Conservation (phyloP, 2,888 invertebrate species). For the Altica lythri region DNA sequence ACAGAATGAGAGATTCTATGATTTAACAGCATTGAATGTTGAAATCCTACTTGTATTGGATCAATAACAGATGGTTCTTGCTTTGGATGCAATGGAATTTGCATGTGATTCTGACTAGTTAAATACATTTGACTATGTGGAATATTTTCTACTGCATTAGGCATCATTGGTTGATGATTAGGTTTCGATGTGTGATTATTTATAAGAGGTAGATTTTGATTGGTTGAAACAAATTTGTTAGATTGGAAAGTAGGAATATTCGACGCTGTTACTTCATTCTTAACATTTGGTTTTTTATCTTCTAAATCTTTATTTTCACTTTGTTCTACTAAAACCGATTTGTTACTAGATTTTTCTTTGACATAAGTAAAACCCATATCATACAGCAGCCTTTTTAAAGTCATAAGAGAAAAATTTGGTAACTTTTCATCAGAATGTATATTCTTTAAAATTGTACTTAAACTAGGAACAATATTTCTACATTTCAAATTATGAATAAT, state of each 20-base stretch:
- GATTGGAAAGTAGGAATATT: constrained; percentile 22
- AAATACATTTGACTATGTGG: constrained; percentile 35
- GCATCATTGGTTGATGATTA: constrained; percentile 1
- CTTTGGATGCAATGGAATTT: constrained; percentile 38
- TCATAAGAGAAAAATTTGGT: constrained; percentile 56
- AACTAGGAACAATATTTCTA: constrained; percentile 51
- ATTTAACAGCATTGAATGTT: constrained; percentile 35
- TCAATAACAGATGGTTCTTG: constrained; percentile 42
- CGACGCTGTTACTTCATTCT: no score
- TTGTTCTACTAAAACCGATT: constrained; percentile 52
- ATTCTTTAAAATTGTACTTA: constrained; percentile 53
- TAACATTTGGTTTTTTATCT: constrained; percentile 20
- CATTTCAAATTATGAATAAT: constrained; percentile 54
- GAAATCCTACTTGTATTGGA: constrained; percentile 29
- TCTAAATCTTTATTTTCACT: constrained; percentile 7
- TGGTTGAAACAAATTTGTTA: no score
- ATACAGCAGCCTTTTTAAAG: constrained; percentile 51
- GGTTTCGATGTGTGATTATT: constrained; percentile 8
- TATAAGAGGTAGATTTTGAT: constrained; percentile 14
- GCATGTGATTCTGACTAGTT: constrained; percentile 29
- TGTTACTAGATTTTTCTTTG: constrained; percentile 50
- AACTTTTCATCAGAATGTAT: constrained; percentile 47
- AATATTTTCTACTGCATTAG: constrained; percentile 16
- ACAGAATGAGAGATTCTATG: constrained; percentile 29
- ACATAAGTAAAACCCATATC: constrained; percentile 57